Conservation (phyloP, 2,113 vertebrate species). For the Nansenia antarctica region DNA sequence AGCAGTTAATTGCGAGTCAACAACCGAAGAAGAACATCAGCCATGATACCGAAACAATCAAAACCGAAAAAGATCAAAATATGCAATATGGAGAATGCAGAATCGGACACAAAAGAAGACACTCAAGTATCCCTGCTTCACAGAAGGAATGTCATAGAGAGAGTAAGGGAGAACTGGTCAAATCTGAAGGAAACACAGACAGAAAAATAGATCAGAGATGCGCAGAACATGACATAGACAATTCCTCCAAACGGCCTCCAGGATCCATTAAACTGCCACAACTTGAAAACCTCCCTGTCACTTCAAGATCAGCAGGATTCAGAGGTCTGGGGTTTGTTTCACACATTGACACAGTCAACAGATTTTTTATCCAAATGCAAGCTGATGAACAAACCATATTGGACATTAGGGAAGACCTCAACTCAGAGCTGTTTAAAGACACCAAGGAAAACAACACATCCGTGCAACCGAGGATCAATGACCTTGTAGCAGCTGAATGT, state of each 20-base stretch:
- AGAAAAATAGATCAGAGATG: neutral
- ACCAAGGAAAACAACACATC: conserved; percentile 25
- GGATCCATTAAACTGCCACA: conserved; percentile 43
- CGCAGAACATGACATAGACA: neutral
- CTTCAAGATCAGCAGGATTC: conserved; percentile 61
- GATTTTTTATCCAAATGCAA: conserved; percentile 82
- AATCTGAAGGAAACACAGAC: neutral
- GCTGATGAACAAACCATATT: conserved; percentile 76
- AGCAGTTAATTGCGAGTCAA: conserved; percentile 69
- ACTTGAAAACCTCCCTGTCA: conserved; percentile 63
- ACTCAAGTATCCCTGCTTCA: neutral
- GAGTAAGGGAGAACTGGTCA: neutral
- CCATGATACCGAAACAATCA: neutral
- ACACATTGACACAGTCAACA: conserved; percentile 58
- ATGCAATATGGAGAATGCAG: neutral
- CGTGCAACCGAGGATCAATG: conserved; percentile 51
- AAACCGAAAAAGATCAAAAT: conserved; percentile 10
- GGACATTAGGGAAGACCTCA: conserved; percentile 75
- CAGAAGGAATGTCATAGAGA: neutral
- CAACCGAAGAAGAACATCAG: conserved; percentile 27
- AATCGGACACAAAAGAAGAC: neutral
- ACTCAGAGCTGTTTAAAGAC: conserved; percentile 42
- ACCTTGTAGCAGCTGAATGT: conserved; percentile 74
- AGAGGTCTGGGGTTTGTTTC: conserved; percentile 73
- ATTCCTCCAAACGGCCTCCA: neutral